A percentile compares a stretch with the other conserved stretches of the same genome.
These are phyloP conservation scores for Ophonus ardosiacus DNA, from an alignment of 2,888 invertebrate species.

Conservation along the genomic window DNA sequence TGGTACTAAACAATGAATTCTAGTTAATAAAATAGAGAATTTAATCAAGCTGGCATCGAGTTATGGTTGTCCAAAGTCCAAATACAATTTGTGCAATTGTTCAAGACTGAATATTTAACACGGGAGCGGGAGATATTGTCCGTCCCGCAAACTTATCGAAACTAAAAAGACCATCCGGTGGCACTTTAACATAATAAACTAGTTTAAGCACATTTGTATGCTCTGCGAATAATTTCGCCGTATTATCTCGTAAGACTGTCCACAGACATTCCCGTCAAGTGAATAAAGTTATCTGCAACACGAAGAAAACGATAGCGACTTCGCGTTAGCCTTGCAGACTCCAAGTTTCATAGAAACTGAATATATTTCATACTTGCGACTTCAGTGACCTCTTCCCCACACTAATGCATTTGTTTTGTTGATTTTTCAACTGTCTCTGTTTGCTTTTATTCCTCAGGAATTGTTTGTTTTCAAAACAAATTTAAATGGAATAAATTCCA, in stretches of 20 bases:
- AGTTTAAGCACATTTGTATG: conserved; percentile 57
- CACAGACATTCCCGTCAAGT: conserved; percentile 40
- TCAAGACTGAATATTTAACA: conserved; percentile 24
- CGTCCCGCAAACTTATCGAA: conserved; percentile 22
- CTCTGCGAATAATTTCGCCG: conserved; percentile 43
- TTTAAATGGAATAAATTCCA: conserved; percentile 30
- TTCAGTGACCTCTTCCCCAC: conserved; percentile 24
- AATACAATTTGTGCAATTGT: conserved; percentile 44
- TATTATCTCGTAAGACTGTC: conserved; percentile 56
- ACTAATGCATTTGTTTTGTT: not conserved
- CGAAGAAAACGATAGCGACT: conserved; percentile 13
- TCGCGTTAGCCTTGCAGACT: not conserved
- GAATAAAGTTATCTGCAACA: conserved; percentile 50
- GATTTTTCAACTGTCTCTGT: conserved; percentile 14
- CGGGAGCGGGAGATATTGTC: conserved; percentile 4
- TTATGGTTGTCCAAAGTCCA: not conserved
- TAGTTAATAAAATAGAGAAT: conserved; percentile 6
- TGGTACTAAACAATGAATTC: conserved; percentile 7
- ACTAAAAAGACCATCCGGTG: conserved; percentile 41
- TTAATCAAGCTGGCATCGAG: conserved; percentile 9
- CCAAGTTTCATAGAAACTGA: conserved; percentile 37
- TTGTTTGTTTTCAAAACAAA: conserved; percentile 33
- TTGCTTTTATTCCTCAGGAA: conserved; percentile 20
- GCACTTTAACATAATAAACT: conserved; percentile 49
- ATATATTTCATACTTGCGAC: conserved; percentile 48